Evolutionary conservation across 1,140 invertebrate genomes (phyloP).

Genomic region (Zaprionus davidi): DNA sequence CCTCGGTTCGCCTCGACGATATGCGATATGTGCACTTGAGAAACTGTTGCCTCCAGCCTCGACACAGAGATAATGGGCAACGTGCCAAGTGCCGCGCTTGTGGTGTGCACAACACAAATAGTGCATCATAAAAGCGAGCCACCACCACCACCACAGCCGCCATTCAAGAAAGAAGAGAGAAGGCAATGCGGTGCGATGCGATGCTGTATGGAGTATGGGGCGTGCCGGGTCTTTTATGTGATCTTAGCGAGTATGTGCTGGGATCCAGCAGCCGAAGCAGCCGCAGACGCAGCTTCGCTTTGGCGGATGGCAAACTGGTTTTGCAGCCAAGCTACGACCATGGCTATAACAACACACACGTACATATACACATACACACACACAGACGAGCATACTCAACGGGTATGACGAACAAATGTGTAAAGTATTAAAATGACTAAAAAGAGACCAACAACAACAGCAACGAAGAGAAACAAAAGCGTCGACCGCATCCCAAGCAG

Average conservation of each 20-base stretch:
- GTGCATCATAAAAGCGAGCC: constrained; percentile 76
- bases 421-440: constrained; percentile 72
- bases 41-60: constrained; percentile 54
- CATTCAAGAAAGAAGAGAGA: constrained; percentile 63
- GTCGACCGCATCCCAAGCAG: constrained; percentile 80
- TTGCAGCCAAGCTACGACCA: constrained; percentile 57
- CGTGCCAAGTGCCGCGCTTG: constrained; percentile 71
- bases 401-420: constrained; percentile 81
- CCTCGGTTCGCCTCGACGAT: background rate
- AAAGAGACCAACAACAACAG: constrained; percentile 63
- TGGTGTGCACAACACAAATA: constrained; percentile 65
- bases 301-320: constrained; percentile 80
- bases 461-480: constrained; percentile 64
- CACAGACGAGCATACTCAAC: constrained; percentile 42
- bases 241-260: constrained; percentile 78
- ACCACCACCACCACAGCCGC: constrained; percentile 34
- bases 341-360: constrained; percentile 42
- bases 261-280: constrained; percentile 64
- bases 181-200: background rate
- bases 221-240: constrained; percentile 79
- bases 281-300: constrained; percentile 55
- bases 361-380: constrained; percentile 26
- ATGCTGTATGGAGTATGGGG: constrained; percentile 46
- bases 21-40: constrained; percentile 78
- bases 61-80: constrained; percentile 73